phyloP scores from a whole-genome alignment of 2,797 vertebrate genomes.

The Gymnodraco acuticeps region DNA sequence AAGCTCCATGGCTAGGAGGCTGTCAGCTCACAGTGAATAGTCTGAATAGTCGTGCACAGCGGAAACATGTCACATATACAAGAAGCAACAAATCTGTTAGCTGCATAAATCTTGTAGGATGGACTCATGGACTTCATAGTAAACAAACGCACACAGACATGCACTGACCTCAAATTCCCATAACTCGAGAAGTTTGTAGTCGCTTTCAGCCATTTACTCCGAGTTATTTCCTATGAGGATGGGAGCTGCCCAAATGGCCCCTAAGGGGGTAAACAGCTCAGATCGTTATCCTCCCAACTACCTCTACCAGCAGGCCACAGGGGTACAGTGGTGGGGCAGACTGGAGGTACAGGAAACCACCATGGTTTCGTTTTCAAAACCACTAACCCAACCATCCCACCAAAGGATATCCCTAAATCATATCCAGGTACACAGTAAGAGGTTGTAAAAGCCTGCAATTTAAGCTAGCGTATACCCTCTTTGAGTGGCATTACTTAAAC shows the following conservation, averaged over 20 bases:
- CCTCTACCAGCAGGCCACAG: slow-evolving; percentile 32
- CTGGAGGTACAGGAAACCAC: slow-evolving; percentile 59
- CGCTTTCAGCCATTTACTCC: slow-evolving; percentile 38
- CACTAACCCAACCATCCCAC: slow-evolving; percentile 38
- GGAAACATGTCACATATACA: neutral
- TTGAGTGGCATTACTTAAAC: neutral
- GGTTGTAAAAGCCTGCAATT: slow-evolving; percentile 12
- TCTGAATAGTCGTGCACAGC: slow-evolving; percentile 1
- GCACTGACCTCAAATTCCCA: slow-evolving; percentile 19
- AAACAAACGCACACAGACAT: slow-evolving; percentile 8
- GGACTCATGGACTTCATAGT: neutral
- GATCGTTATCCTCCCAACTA: slow-evolving; percentile 64
- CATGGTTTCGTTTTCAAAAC: slow-evolving; percentile 52
- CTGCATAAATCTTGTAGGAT: slow-evolving; percentile 5
- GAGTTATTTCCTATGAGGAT: slow-evolving; percentile 70
- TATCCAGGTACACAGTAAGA: slow-evolving; percentile 41
- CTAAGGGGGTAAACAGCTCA: slow-evolving; percentile 68
- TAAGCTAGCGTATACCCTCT: slow-evolving; percentile 1
- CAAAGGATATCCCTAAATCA: slow-evolving; percentile 40
- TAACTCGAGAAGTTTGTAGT: slow-evolving; percentile 23
- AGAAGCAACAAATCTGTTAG: slow-evolving; percentile 9
- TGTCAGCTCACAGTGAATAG: neutral
- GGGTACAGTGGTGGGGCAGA: slow-evolving; percentile 39
- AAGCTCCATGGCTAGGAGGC: slow-evolving; percentile 35
- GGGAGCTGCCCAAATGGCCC: slow-evolving; percentile 59